A percentile compares a stretch with the other conserved stretches of the same genome.
Evolutionary conservation across 1,140 invertebrate species (phyloP).

Genomic region (Hormaphis cornu): DNA sequence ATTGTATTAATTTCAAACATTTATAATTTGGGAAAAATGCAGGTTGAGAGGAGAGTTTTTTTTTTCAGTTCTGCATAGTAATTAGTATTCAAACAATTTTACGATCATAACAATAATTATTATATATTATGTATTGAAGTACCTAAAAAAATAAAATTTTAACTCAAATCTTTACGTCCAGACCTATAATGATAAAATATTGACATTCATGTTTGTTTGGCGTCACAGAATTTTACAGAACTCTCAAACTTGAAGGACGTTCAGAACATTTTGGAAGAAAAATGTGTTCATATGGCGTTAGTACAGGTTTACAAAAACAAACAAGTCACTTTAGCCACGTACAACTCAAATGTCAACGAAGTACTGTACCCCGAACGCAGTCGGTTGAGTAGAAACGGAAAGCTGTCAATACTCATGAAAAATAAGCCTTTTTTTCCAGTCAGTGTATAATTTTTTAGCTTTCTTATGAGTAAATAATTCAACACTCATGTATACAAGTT

Average conservation of each 20-base stretch:
- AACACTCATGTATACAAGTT: no score
- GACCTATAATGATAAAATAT: no score
- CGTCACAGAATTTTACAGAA: not conserved
- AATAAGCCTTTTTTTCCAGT: slow-evolving; percentile 23
- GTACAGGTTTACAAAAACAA: not conserved
- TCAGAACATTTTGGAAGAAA: not conserved
- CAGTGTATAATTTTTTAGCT: not conserved
- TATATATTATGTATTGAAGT: no score
- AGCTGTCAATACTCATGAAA: not conserved
- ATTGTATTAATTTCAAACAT: no score
- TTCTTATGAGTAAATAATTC: not conserved
- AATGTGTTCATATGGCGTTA: not conserved
- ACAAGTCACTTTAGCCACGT: slow-evolving; percentile 4
- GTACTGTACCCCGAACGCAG: not conserved
- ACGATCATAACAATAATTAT: no score
- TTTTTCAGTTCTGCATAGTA: no score
- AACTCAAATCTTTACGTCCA: no score
- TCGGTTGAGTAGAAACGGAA: not conserved
- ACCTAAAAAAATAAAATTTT: no score
- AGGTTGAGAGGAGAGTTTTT: no score
- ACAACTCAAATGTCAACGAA: not conserved
- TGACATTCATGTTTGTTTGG: no score
- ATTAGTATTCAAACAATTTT: no score
- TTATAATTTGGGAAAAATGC: no score
- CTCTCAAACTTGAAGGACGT: not conserved